Evolutionary conservation across 2,113 vertebrate genomes (phyloP).

Genomic region (Gallinago undulata): DNA sequence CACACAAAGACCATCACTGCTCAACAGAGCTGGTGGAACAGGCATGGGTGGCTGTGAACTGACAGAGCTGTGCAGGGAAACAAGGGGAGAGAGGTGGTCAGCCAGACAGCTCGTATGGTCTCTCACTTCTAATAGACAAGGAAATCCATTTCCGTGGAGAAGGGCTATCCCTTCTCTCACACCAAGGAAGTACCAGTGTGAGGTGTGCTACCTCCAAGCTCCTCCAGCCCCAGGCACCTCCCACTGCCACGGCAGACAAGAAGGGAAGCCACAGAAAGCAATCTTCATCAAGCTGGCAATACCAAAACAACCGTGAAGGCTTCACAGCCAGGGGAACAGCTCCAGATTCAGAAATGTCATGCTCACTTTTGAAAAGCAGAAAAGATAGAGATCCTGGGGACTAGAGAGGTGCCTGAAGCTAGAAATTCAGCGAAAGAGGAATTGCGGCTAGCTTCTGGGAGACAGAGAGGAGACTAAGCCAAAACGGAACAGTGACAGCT

Average conservation of each 20-base stretch:
- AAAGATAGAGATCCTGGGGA: neutral
- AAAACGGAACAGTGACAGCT: constrained; percentile 58
- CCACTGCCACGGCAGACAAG: neutral
- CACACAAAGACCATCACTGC: neutral
- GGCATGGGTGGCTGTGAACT: accelerated
- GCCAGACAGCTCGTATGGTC: neutral
- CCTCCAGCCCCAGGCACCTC: neutral
- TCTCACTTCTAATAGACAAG: neutral
- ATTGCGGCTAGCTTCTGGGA: neutral
- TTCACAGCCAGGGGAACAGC: neutral
- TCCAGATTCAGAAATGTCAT: neutral
- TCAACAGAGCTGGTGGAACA: neutral
- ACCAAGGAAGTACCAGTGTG: accelerated
- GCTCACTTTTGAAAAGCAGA: neutral
- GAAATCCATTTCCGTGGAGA: neutral
- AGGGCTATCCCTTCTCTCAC: neutral
- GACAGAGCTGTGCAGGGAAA: neutral
- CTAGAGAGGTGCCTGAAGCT: constrained; percentile 23
- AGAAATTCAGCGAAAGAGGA: constrained; percentile 4
- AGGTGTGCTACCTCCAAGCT: neutral
- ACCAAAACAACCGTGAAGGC: neutral
- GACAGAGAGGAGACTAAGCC: constrained; percentile 13
- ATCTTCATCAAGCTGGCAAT: neutral
- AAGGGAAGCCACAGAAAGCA: neutral
- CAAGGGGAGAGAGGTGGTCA: neutral